Base-by-base conservation (phyloP, 2,888 invertebrate species). In the Neelides folsomi region DNA sequence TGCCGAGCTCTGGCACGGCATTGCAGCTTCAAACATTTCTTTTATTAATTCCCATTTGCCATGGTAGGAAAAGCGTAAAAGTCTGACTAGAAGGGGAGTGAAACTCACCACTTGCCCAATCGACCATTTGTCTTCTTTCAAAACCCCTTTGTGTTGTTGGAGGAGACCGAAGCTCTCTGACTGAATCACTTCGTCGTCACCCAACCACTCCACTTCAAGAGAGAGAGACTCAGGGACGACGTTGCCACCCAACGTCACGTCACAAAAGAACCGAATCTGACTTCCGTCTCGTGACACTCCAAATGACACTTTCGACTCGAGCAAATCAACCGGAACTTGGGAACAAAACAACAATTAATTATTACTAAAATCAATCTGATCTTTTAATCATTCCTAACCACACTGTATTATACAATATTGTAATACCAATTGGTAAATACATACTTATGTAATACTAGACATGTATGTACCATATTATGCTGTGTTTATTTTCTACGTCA, bases 201-300 rank as follows among this genome's bases (percentile, higher is more conserved):
- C 65, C 5, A 64, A 50, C 66, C 66, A 66, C 47, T 64, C 63
- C 12, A 65, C 63, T 56, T 66, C 65, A 18, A 66, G 53, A 8
- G 60, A 62, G 10, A 66, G 59, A n/a, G 65, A 62, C 16, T 64
- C 63, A 19, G 65, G 65, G 8, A 63, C 65, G 12, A 62, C 62
- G 12, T 63, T 63, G 42, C 65, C 63, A 46, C 66, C 64, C 20
- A 66, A 53, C 2, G 62, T 60, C 2, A 65, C 62, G 55, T 63
- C 60, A 56, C 66, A 66, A 49, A 65, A 63, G 52, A 66, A 63
- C 42, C 66, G 64, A 27, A 63, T 45, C 44, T 63, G 56, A 16
- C 54, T 56, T 2, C 49, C 52, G 20, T 64, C 62, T 51, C 60
- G 63, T 10, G 62, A 61, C n/a, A 64, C 27, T n/a, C 60, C 60